phyloP scores from a whole-genome alignment of 2,888 invertebrate genomes.

The Camponotus fellah region DNA sequence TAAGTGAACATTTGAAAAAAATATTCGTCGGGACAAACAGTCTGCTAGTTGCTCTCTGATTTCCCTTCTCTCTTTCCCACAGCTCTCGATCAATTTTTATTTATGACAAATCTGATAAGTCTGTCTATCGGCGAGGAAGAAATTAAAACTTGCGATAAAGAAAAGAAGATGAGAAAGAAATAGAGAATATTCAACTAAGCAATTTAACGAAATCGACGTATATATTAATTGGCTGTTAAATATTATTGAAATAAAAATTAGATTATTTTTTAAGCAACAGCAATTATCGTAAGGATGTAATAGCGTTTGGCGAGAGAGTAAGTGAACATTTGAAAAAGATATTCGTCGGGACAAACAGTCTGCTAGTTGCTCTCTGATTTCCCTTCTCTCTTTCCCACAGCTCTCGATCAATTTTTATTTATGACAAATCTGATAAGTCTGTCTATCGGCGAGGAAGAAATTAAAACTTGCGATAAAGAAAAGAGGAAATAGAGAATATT shows the following conservation, averaged over 20 bases:
- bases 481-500: background rate
- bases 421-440: background rate
- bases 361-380: slow-evolving; percentile 31
- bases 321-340: slow-evolving; percentile 35
- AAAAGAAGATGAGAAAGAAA: background rate
- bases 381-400: slow-evolving; percentile 33
- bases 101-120: background rate
- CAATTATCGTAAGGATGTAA: background rate
- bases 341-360: slow-evolving; percentile 20
- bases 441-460: background rate
- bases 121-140: background rate
- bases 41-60: slow-evolving; percentile 30
- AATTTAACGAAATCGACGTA: background rate
- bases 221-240: background rate
- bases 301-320: background rate
- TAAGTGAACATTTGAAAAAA: slow-evolving; percentile 27
- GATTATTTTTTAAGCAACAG: background rate
- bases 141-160: slow-evolving; percentile 4
- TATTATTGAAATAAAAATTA: background rate
- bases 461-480: background rate
- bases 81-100: slow-evolving; percentile 45
- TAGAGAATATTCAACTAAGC: background rate
- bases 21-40: slow-evolving; percentile 19
- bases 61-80: slow-evolving; percentile 30
- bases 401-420: slow-evolving; percentile 46